Evolutionary conservation across 2,797 vertebrate genomes (phyloP).

Genomic region (Clarias fuscus): DNA sequence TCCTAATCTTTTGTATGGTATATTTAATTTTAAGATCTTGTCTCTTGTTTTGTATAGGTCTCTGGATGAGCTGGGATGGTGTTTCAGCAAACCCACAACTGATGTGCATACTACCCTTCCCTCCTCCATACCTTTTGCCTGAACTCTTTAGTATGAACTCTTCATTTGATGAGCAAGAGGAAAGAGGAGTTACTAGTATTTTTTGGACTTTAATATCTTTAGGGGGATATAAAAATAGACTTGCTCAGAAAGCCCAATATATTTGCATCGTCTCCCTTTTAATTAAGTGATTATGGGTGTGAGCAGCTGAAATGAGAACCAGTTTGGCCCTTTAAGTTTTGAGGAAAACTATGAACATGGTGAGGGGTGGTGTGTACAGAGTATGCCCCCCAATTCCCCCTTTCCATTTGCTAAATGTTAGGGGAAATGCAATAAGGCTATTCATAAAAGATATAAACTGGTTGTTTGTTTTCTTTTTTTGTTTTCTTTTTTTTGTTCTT

Average conservation of each 20-base stretch:
- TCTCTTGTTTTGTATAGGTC: constrained; percentile 59
- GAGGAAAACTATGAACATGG: constrained; percentile 64
- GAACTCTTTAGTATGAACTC: constrained; percentile 47
- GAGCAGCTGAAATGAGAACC: constrained; percentile 66
- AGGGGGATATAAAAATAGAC: constrained; percentile 52
- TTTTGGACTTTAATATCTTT: constrained; percentile 65
- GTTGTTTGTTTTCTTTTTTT: constrained; percentile 55
- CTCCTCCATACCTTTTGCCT: constrained; percentile 60
- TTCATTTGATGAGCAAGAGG: constrained; percentile 52
- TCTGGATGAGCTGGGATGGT: constrained; percentile 62
- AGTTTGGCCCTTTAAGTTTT: constrained; percentile 73
- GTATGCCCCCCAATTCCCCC: constrained; percentile 57
- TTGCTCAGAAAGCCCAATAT: constrained; percentile 67
- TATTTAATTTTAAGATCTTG: background rate
- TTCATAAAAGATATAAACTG: constrained; percentile 59
- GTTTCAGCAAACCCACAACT: constrained; percentile 59
- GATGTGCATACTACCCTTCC: constrained; percentile 64
- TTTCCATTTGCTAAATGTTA: constrained; percentile 34
- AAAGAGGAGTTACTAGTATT: constrained; percentile 48
- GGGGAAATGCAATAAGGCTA: constrained; percentile 52
- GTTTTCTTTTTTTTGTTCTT: constrained; percentile 51
- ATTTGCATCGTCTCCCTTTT: constrained; percentile 60
- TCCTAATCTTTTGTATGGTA: background rate
- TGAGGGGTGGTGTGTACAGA: constrained; percentile 62
- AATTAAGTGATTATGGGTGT: constrained; percentile 64